These are phyloP conservation scores for Cheilosia urbana DNA, from an alignment of 2,888 invertebrate genomes.

Conservation along the genomic window DNA sequence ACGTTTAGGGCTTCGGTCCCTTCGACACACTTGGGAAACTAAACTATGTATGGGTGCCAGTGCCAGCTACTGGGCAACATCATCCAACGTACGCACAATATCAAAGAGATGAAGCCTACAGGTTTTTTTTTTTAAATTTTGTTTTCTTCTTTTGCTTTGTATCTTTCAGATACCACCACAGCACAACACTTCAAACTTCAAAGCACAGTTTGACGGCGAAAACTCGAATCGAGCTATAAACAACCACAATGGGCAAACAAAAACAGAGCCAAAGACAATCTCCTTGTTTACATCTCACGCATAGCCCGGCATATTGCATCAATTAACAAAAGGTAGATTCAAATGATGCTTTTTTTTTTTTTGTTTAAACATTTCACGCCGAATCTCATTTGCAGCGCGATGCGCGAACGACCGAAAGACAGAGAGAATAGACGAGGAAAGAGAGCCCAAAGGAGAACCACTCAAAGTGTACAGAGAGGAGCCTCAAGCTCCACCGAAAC, in stretches of 20 bases:
- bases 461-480: conserved; percentile 14
- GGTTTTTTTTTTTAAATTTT: conserved; percentile 26
- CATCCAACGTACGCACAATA: conserved; percentile 56
- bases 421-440: neutral
- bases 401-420: conserved; percentile 6
- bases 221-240: conserved; percentile 63
- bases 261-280: conserved; percentile 45
- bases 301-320: conserved; percentile 56
- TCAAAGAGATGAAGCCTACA: conserved; percentile 44
- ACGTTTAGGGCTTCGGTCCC: conserved; percentile 53
- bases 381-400: conserved; percentile 60
- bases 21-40: conserved; percentile 32
- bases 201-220: conserved; percentile 42
- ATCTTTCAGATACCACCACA: conserved; percentile 4
- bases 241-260: conserved; percentile 32
- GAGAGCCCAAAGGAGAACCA: conserved; percentile 19
- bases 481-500: conserved; percentile 8
- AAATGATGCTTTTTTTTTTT: conserved; percentile 34
- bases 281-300: conserved; percentile 65
- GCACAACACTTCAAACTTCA: conserved; percentile 30
- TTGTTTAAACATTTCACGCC: conserved; percentile 57
- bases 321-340: conserved; percentile 51
- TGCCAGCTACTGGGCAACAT: conserved; percentile 19
- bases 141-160: conserved; percentile 22
- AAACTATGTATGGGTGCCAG: neutral